Evolutionary conservation across 2,797 vertebrate species (phyloP), one percentile per base, ranked within the genome.

Genomic region (Thaleichthys pacificus): DNA sequence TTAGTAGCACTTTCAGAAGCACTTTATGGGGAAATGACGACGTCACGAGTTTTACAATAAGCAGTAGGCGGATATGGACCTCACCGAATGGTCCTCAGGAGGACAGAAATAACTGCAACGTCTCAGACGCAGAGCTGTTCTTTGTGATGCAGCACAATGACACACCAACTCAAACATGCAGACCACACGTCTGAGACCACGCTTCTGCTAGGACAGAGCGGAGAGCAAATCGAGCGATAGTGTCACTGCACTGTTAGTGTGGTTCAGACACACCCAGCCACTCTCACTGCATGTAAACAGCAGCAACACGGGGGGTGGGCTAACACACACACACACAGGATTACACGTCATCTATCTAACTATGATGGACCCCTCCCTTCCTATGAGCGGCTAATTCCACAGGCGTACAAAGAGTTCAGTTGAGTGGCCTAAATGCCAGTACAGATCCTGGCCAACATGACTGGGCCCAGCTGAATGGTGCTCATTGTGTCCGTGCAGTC

Each of bases 401-500:
- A 38, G 22, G 1, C 68, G 71, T 70, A 81, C 89, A 92, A 92
- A 91, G 88, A 86, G 84, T 88, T 88, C 74, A 87, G 85, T 85
- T 88, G 84, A 92, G 92, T 81, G 82, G 87, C 84, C 87, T 89
- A 88, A 91, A 91, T 90, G 87, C 85, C 86, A 87, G 79, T 82
- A 74, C 78, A 85, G 86, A 86, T 91, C 88, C 89, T 90, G 86
- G 84, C 86, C 90, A 83, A 76, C 54, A 81, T 14, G 15, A 86
- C 86, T 82, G 83, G 79, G 84, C 84, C 84, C 84, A 80, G 84
- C 89, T 93, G 88, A 93, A 93, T 93, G 88, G 87, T 87, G 77
- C 80, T 89, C 89, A 92, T 93, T 94, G 92, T 93, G 89, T 91
- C 86, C 73, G 80, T 74, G 65, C 77, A 83, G 89, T 90, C 90